Evolutionary conservation across 2,888 invertebrate species (phyloP), one percentile per base, ranked within the genome.

Genomic region (Disparrhopalites patrizii): DNA sequence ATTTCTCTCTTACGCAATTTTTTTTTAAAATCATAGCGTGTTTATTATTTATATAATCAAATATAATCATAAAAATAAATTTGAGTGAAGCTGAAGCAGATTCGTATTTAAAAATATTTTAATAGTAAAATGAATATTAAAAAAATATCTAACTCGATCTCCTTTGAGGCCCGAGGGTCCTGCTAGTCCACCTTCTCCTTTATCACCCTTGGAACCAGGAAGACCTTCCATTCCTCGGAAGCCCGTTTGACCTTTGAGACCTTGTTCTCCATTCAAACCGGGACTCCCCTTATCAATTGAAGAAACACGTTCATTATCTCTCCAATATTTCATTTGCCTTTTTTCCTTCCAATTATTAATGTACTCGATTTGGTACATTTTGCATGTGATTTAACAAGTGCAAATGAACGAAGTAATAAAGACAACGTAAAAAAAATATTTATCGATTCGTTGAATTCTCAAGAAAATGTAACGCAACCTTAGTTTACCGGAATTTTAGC

Each of bases 191-290:
- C 68, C 38, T 31, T 76, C 76, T 33, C 78, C 79, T 51, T 62
- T 57, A 20, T 76, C 76, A 52, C 87, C 87, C 79, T 85, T 88
- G 52, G 81, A 72, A 58, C 78, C 78, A 18, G 77, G 76, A 43
- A 75, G 75, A 54, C 79, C 79, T 56, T 73, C 71, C 68, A 83
- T 83, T 27, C 92, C 92, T 5, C 82, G 82, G 10, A 82, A 80
- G 81, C 58, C 91, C 91, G 71, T 85, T 86, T 13, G 81, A 80
- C 43, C 91, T 85, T 8, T 79, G 76, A 2, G 73, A 38, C 43
- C 83, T 82, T 43, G 79, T 77, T 20, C 72, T 56, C 18, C 79
- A 1, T 18, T 63, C 47, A 62, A 43, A 1, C 62, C 92, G 90
- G 52, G 86, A 40, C 40, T 40, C 13, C 40, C 40, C 40, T 40